Base-by-base conservation (phyloP, 2,888 invertebrate genomes). In the Caenorhabditis sp. region DNA sequence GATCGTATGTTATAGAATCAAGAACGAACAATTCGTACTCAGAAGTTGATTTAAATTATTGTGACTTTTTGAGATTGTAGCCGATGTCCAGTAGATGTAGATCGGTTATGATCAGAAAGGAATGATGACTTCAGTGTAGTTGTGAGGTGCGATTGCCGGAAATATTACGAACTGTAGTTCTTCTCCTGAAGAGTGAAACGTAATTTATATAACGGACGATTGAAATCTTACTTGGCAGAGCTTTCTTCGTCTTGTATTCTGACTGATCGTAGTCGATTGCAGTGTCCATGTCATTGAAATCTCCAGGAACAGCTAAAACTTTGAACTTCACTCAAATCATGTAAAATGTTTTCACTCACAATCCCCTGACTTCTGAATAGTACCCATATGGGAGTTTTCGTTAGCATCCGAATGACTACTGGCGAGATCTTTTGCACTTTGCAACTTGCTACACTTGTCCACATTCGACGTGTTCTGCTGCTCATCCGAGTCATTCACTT, bases 201-300 rank as follows among this genome's bases (percentile, higher is more conserved):
- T 38, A 12, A 22, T 2, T 24, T 3, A 58, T 35, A n/a, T 14
- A 24, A 6, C 2, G n/a, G n/a, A n/a, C n/a, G n/a, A n/a, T n/a
- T n/a, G n/a, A n/a, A 2, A 31, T 14, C 61, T 54, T 28, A 82
- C 79, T 84, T 6, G 75, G 59, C 10, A 84, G 26, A 2, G 80
- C 70, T 22, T 80, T 80, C 19, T 76, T 80, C 3, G 80, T 75
- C 16, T 69, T 58, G 16, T 44, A 58, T 51, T 84, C 84, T 0
- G n/a, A 31, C 19, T 47, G 59, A 38, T 72, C 75, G 19, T 72
- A 80, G 35, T 84, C 84, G 56, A 84, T 76, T 3, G 80, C 84
- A 7, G 84, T 84, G 14, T 80, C 66, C 72, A 84, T 35, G 5
- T 84, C 76, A 7, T 79, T 80, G 2, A 14, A 1, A 26, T 68